These are phyloP conservation scores for Enteromius radiatus DNA, from an alignment of 2,797 vertebrate genomes.

Conservation along the genomic window DNA sequence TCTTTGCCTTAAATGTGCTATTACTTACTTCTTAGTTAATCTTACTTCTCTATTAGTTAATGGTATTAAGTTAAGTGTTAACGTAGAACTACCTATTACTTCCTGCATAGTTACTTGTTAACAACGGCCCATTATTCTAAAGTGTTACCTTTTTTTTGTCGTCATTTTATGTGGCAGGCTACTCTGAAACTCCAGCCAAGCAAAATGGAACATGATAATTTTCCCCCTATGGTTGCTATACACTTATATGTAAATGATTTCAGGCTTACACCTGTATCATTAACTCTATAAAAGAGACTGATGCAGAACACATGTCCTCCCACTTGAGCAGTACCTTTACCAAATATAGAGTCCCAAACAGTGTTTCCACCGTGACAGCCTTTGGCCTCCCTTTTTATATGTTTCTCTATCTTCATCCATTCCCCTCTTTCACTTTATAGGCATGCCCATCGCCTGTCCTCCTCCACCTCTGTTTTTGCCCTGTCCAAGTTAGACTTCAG, in stretches of 20 bases:
- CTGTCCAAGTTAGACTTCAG: conserved; percentile 52
- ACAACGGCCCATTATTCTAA: no score
- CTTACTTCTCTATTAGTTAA: no score
- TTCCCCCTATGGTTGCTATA: not conserved
- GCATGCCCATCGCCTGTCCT: conserved; percentile 47
- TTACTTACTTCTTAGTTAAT: no score
- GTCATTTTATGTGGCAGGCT: not conserved
- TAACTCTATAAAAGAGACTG: conserved; percentile 14
- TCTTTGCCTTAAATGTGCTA: no score
- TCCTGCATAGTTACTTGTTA: no score
- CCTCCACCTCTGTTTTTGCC: conserved; percentile 13
- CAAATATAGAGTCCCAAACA: conserved; percentile 33
- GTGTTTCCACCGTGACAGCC: conserved; percentile 20
- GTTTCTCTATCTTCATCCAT: conserved; percentile 40
- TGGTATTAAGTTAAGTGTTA: no score
- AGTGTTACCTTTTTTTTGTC: no score
- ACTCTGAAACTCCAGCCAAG: not conserved
- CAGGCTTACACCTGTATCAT: conserved; percentile 15
- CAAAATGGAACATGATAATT: not conserved
- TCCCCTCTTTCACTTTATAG: conserved; percentile 48
- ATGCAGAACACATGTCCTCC: not conserved
- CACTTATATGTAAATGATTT: conserved; percentile 12
- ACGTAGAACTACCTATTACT: no score
- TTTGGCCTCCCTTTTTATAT: conserved; percentile 38
- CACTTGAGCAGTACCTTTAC: conserved; percentile 32